Percentiles rank a stretch among this genome's conserved stretches.
Conservation (phyloP, 2,888 invertebrate species). For the Bellardia pandia region DNA sequence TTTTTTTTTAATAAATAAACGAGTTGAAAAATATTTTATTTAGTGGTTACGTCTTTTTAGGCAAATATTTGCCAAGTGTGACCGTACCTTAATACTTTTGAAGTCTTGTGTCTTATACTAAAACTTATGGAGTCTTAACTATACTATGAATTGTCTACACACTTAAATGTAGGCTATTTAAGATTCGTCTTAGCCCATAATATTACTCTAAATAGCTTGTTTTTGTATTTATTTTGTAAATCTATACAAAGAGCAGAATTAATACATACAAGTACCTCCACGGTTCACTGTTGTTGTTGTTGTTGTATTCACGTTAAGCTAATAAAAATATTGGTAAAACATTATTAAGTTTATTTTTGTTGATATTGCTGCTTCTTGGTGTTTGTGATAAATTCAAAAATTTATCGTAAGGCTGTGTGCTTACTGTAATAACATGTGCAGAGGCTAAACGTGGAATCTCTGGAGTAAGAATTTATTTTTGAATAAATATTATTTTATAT, state of each 20-base stretch:
- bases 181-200: no score
- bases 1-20: no score
- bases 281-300: neutral
- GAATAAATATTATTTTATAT: constrained; percentile 52
- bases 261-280: neutral
- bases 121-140: no score
- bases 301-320: neutral
- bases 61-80: no score
- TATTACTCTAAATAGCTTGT: no score
- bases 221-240: no score
- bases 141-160: no score
- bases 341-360: neutral
- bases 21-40: no score
- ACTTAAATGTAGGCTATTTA: no score
- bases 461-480: constrained; percentile 24
- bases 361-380: neutral
- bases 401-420: constrained; percentile 16
- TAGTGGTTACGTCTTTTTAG: no score
- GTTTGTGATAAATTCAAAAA: constrained; percentile 10
- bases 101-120: no score
- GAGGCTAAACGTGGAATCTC: constrained; percentile 17
- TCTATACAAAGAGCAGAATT: neutral
- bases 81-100: no score
- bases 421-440: constrained; percentile 8
- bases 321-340: constrained; percentile 37